Base-by-base conservation (phyloP, 2,888 invertebrate species). In the Epistrophe eligans region DNA sequence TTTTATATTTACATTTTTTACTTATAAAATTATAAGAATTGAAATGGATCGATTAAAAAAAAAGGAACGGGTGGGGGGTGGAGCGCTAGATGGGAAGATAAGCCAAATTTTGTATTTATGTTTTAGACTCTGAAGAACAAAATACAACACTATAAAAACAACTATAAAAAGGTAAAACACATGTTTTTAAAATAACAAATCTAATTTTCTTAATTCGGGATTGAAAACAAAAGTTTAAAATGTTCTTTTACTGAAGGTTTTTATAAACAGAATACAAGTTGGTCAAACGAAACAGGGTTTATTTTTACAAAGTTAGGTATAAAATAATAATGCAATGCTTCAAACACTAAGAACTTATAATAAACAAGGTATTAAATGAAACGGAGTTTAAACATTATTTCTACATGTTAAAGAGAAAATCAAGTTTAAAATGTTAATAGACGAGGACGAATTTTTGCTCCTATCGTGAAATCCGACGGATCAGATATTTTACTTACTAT, bases 391-490 rank as follows among this genome's bases (percentile, higher is more conserved):
- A 45, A 45, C 45, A 43, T 13, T 43, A 13, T 43, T 43, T 43
- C 13, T 45, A 45, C n/a, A n/a, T n/a, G 7, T 45, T 8, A n/a
- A 45, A 45, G n/a, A 45, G 45, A n/a, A 45, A 45, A 45, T n/a
- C 15, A n/a, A 45, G n/a, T n/a, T n/a, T 2, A 45, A 45, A 13
- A 45, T 1, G 43, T 15, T 9, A 48, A 48, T 48, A 48, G 48
- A 52, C 8, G n/a, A 10, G 19, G n/a, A 24, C 19, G 48, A 28
- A 24, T 15, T 11, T 24, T 43, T 4, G 24, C 11, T 19, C n/a
- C 35, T 5, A 58, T 35, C 28, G 58, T 58, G 58, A 58, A 55
- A 55, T 55, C 55, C 55, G 55, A 15, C 5, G 24, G 15, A 28
- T 55, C 6, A 7, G 5, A 28, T 1, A 6, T 15, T 43, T 43